Evolutionary conservation across 2,797 vertebrate species (phyloP).

Genomic region (Bucorvus abyssinicus): DNA sequence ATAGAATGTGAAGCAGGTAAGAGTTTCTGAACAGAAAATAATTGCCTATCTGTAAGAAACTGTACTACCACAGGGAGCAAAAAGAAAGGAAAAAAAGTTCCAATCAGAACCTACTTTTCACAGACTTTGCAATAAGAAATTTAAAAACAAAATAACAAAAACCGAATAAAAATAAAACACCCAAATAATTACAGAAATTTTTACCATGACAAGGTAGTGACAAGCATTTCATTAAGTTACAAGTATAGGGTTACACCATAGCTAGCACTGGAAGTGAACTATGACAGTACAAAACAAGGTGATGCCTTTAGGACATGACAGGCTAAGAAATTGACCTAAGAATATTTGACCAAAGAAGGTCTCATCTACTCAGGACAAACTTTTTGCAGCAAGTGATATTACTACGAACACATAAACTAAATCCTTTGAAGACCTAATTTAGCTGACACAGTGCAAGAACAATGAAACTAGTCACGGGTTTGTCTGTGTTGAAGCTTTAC

Average conservation of each 20-base stretch:
- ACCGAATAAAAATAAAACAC: background rate
- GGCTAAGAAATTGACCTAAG: background rate
- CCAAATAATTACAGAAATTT: background rate
- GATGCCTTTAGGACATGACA: background rate
- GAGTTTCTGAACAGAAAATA: slow-evolving; percentile 27
- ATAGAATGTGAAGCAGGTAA: slow-evolving; percentile 13
- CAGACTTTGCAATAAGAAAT: background rate
- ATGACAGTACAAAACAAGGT: background rate
- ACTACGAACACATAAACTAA: background rate
- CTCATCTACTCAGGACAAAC: background rate
- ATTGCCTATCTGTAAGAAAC: background rate
- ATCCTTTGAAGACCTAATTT: background rate
- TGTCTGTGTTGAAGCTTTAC: background rate
- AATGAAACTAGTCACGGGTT: background rate
- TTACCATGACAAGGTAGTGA: background rate
- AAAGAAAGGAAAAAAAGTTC: background rate
- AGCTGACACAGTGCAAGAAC: background rate
- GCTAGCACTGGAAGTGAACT: background rate
- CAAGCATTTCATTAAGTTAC: background rate
- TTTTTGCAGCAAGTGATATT: background rate
- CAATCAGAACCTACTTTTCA: background rate
- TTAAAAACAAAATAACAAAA: background rate
- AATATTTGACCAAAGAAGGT: background rate
- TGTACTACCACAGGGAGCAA: fast-evolving
- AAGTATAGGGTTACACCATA: background rate